Percentiles rank a stretch among this genome's conserved stretches.
Evolutionary conservation across 2,797 vertebrate species (phyloP).

Genomic region (Mallotus villosus): DNA sequence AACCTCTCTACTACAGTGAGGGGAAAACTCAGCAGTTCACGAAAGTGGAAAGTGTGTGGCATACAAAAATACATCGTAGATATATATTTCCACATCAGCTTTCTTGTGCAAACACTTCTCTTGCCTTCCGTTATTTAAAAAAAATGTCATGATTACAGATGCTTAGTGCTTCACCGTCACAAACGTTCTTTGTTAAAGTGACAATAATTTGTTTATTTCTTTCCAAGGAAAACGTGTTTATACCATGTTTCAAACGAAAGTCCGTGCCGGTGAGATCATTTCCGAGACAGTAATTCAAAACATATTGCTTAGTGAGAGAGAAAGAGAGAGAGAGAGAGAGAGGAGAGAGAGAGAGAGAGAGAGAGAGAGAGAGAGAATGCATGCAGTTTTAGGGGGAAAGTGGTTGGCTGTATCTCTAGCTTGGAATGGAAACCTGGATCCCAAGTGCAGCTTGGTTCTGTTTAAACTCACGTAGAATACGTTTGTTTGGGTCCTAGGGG

Average conservation of each 20-base stretch:
- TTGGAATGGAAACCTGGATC: neutral
- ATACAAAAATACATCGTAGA: neutral
- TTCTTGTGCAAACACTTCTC: slow-evolving; percentile 6
- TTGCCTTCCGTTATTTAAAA: neutral
- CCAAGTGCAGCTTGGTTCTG: neutral
- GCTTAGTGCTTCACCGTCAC: slow-evolving; percentile 9
- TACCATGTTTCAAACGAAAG: slow-evolving; percentile 18
- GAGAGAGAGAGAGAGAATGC: neutral
- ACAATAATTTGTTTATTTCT: slow-evolving; percentile 19
- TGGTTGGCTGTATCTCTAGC: neutral
- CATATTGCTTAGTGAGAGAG: neutral
- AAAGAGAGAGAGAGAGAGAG: neutral
- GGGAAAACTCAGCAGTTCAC: neutral
- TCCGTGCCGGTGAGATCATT: slow-evolving; percentile 25
- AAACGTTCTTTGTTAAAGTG: slow-evolving; percentile 24
- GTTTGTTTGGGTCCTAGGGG: neutral
- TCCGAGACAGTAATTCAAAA: slow-evolving; percentile 21
- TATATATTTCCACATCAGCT: neutral
- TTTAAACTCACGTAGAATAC: neutral
- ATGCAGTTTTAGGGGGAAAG: neutral
- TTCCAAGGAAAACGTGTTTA: slow-evolving; percentile 28
- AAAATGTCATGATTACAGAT: neutral
- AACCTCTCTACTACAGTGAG: neutral
- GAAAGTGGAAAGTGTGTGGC: neutral
- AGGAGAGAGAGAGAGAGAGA: no score